These are phyloP conservation scores for Esox lucius DNA, from an alignment of 2,797 vertebrate genomes.

Conservation along the genomic window DNA sequence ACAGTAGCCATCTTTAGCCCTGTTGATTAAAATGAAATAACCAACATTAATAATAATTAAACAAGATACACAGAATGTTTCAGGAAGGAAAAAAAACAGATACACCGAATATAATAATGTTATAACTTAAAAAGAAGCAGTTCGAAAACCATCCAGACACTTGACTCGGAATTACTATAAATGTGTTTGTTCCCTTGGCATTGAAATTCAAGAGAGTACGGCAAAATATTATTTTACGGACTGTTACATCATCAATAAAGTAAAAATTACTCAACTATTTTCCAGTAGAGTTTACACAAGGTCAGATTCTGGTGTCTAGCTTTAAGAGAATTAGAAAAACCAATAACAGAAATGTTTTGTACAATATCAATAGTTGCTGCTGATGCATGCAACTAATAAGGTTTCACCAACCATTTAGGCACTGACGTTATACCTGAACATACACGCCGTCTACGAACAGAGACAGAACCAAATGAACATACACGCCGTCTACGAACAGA, in stretches of 20 bases:
- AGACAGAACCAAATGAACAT: no score
- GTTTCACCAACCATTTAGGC: neutral
- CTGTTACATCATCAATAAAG: neutral
- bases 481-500: no score
- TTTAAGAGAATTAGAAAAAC: neutral
- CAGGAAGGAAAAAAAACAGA: neutral
- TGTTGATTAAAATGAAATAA: neutral
- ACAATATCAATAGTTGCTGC: neutral
- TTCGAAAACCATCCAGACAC: neutral
- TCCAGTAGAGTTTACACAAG: neutral
- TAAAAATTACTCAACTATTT: neutral
- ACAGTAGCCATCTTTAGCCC: slow-evolving; percentile 9
- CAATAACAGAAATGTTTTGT: neutral
- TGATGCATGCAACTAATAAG: neutral
- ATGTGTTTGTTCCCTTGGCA: neutral
- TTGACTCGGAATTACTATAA: neutral
- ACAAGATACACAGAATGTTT: neutral
- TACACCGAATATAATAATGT: neutral
- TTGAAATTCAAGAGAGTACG: neutral
- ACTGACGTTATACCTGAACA: neutral
- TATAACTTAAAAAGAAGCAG: neutral
- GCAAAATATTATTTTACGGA: neutral
- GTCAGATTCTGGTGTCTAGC: neutral
- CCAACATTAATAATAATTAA: neutral
- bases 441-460: neutral